Percentiles rank a stretch among this genome's conserved stretches.
These are phyloP conservation scores for Heteractis magnifica DNA, from an alignment of 92 coral and sea anemone genomes.

Conservation along the genomic window DNA sequence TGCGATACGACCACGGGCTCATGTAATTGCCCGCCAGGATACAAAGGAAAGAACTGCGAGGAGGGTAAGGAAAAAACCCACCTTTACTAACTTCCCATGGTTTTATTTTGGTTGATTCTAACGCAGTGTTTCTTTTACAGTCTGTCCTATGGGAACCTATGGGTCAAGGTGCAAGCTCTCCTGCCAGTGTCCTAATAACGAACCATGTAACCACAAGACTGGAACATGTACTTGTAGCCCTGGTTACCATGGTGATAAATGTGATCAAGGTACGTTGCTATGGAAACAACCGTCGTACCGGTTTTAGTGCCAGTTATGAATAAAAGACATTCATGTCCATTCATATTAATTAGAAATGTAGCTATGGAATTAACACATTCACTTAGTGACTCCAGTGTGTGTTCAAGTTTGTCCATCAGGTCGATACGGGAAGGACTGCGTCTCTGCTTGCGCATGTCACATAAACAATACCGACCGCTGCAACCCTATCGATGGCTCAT, in stretches of 20 bases:
- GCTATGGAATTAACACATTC: not conserved
- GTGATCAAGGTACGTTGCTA: conserved; percentile 49
- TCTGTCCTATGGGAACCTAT: conserved; percentile 42
- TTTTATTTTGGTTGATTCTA: not conserved
- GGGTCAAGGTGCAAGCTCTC: conserved; percentile 45
- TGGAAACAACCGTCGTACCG: not conserved
- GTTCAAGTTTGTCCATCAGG: conserved; percentile 69
- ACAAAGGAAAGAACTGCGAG: conserved; percentile 80
- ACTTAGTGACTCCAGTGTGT: not conserved
- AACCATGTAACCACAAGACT: conserved; percentile 57
- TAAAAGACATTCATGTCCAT: no score
- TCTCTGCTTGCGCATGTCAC: conserved; percentile 52
- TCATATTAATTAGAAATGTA: not conserved
- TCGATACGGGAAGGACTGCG: conserved; percentile 76
- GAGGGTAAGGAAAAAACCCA: conserved; percentile 43
- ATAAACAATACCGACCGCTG: conserved; percentile 62
- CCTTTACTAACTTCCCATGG: not conserved
- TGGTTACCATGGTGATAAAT: conserved; percentile 54
- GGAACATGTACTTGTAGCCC: conserved; percentile 62
- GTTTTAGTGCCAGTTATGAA: no score
- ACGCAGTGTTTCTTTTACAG: conserved; percentile 15
- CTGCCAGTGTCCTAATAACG: conserved; percentile 58
- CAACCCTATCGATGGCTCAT: conserved; percentile 68
- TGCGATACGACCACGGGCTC: conserved; percentile 77
- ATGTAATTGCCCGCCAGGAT: conserved; percentile 79